Evolutionary conservation across 30 jellyfish, hydroid and myxozoan genomes (phyloP), one percentile per base, ranked within the genome.

Genomic region (Turritopsis rubra): DNA sequence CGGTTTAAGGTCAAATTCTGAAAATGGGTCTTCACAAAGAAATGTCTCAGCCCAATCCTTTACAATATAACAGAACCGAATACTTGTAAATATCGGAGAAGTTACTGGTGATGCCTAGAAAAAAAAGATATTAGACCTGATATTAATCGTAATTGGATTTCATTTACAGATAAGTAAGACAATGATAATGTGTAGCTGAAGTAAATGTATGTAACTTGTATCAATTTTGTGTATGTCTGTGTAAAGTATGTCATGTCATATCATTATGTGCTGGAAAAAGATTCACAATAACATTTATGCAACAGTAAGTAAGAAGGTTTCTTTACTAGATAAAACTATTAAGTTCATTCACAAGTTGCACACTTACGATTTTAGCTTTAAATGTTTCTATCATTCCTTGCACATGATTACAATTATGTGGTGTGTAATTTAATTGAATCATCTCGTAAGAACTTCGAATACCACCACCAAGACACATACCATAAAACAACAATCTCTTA

Each of bases 351-450:
- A 16, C 18, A 52, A 28, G 7, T 4, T 20, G 16, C 24, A 75
- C 27, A 85, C 96, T 75, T 24, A 93, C 99, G 73, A 93, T 83
- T 85, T 93, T 93, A 79, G 92, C 84, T 82, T 85, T 81, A 87
- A 93, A 93, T 7, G 90, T 84, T 75, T 93, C 96, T 1, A 93
- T 65, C 73, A 93, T 87, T 52, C 99, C 99, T 52, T 93, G 90
- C 22, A 93, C 66, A 79, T 93, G 96, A 65, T 88, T 87, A 76
- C 96, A 93, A 75, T 88, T 93, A 53, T 89, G 96, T 29, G 99
- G 99, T 9, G 95, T 72, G 54, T 72, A 84, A 54, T 82, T 90
- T 54, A 88, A 53, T 18, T 85, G 92, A 22, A 93, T 93, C 96
- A 89, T 93, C 72, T 93, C 99, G 66, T 83, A 93, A 23, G 95